Percentiles rank a stretch among this genome's conserved stretches.
phyloP scores from a whole-genome alignment of 2,797 vertebrate genomes.

The Lagorchestes hirsutus region DNA sequence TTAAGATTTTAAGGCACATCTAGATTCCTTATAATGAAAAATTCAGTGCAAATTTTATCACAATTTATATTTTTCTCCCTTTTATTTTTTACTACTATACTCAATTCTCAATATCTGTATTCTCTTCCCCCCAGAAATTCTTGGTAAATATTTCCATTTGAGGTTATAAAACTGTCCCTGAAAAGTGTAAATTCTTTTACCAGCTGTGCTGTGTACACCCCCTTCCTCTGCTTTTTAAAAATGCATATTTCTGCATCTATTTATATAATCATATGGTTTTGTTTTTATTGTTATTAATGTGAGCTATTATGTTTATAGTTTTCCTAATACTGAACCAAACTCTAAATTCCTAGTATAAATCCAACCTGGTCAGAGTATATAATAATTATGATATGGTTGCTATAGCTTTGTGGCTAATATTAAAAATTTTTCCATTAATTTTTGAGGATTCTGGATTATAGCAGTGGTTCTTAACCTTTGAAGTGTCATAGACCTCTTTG shows the following conservation, averaged over 20 bases:
- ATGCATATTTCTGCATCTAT: not conserved
- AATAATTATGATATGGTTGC: not conserved
- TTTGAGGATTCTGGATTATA: not conserved
- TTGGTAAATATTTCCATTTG: constrained; percentile 1
- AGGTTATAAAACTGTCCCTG: constrained; percentile 39
- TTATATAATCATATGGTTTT: not conserved
- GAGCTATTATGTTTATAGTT: not conserved
- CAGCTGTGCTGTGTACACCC: constrained; percentile 32
- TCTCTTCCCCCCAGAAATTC: not conserved
- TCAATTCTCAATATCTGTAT: constrained; percentile 6
- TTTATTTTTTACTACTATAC: constrained; percentile 36
- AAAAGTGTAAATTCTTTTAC: constrained; percentile 28
- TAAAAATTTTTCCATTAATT: not conserved
- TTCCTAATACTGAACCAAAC: not conserved
- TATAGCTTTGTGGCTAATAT: not conserved
- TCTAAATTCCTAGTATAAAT: not conserved
- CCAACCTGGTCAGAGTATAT: not conserved
- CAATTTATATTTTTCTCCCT: constrained; percentile 35
- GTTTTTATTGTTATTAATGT: not conserved
- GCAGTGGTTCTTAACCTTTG: not conserved
- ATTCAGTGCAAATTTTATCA: constrained; percentile 21
- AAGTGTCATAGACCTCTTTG: not conserved
- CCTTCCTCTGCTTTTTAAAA: not conserved
- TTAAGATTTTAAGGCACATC: constrained; percentile 4
- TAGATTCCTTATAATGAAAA: constrained; percentile 38